Conservation (phyloP, 2,888 invertebrate species). For the Pseudolycoriella hygida region DNA sequence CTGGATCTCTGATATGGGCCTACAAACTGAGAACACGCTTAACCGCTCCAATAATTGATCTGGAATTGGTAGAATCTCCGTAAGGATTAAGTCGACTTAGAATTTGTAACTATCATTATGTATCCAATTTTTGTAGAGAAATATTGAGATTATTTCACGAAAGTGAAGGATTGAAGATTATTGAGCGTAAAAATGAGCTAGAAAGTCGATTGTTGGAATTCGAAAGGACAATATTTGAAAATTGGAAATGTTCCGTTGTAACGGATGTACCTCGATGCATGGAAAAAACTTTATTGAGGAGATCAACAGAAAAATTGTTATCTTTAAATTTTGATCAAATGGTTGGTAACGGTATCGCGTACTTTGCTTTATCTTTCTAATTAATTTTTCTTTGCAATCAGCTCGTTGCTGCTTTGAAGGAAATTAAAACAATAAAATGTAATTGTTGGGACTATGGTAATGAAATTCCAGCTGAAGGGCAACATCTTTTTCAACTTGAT, state of each 20-base stretch:
- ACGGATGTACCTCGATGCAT: conserved; percentile 29
- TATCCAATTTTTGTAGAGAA: no score
- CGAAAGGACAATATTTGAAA: conserved; percentile 31
- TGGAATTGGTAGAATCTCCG: conserved; percentile 14
- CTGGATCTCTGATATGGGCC: conserved; percentile 30
- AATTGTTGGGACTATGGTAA: not conserved
- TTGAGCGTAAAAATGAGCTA: conserved; percentile 28
- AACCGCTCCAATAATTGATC: conserved; percentile 13
- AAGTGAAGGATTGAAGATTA: conserved; percentile 14
- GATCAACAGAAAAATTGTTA: conserved; percentile 12
- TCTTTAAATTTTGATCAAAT: conserved; percentile 16
- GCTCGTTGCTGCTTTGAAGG: conserved; percentile 1
- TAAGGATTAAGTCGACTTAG: conserved; percentile 10
- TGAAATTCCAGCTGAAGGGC: not conserved
- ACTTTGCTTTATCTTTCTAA: not conserved
- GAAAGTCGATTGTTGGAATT: conserved; percentile 28
- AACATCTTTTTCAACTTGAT: not conserved
- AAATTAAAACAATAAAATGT: not conserved
- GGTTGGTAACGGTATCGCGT: conserved; percentile 10
- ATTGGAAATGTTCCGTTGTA: conserved; percentile 33
- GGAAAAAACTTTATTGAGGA: conserved; percentile 18
- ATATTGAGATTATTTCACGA: conserved; percentile 19
- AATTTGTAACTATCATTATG: no score
- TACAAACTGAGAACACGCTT: conserved; percentile 19
- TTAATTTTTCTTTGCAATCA: not conserved